phyloP scores from a whole-genome alignment of 2,888 invertebrate genomes.

The Drosophila anomelani region DNA sequence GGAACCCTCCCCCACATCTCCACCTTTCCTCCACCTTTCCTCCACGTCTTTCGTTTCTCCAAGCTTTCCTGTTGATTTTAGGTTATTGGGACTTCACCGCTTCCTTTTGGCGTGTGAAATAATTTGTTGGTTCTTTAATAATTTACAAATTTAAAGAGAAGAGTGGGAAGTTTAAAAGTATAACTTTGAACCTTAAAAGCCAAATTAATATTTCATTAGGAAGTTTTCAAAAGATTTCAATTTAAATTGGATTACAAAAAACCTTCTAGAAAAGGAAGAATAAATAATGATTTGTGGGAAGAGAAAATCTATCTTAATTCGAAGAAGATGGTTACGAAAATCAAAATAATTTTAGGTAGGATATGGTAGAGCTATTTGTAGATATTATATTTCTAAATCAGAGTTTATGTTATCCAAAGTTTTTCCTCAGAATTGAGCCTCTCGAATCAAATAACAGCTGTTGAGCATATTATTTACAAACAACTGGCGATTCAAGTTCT shows the following conservation, averaged over 20 bases:
- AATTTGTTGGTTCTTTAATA: slow-evolving; percentile 12
- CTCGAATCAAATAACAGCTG: not conserved
- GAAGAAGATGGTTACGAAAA: not conserved
- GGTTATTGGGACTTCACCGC: slow-evolving; percentile 11
- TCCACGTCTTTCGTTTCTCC: not conserved
- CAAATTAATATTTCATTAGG: not conserved
- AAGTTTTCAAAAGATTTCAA: not conserved
- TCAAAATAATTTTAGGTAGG: fast-evolving
- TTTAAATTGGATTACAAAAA: not conserved
- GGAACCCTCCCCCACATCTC: slow-evolving; percentile 5
- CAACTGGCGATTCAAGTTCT: slow-evolving; percentile 5
- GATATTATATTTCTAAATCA: not conserved
- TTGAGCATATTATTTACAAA: not conserved
- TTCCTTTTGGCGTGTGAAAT: slow-evolving; percentile 4
- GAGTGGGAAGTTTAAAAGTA: slow-evolving; percentile 1
- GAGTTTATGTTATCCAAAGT: not conserved
- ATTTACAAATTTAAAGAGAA: not conserved
- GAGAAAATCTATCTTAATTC: not conserved
- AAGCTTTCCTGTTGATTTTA: slow-evolving; percentile 19
- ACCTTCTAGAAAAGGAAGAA: not conserved
- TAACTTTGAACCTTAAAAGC: not conserved
- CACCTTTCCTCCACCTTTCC: slow-evolving; percentile 5
- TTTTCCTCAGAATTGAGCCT: not conserved
- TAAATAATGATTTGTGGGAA: not conserved
- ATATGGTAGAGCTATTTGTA: not conserved